These are phyloP conservation scores for Sarcophaga caerulescens DNA, from an alignment of 2,888 invertebrate species.

Conservation along the genomic window DNA sequence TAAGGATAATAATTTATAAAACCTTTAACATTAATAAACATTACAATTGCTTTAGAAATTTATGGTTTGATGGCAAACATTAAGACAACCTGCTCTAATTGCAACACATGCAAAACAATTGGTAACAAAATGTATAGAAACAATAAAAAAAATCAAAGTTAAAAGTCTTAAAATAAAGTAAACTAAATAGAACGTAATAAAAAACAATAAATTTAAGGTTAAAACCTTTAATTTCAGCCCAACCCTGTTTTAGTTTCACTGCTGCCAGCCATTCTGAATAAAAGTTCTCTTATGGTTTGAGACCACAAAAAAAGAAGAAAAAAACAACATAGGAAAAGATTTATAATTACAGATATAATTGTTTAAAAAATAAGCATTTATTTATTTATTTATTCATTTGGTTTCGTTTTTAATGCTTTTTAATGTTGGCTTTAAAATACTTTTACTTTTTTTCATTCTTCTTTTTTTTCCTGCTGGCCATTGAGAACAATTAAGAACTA, in stretches of 20 bases:
- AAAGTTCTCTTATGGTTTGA: neutral
- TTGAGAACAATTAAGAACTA: neutral
- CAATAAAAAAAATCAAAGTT: constrained; percentile 37
- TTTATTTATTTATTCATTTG: neutral
- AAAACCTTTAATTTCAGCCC: constrained; percentile 53
- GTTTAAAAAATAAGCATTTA: neutral
- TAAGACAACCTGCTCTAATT: constrained; percentile 54
- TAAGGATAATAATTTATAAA: constrained; percentile 53
- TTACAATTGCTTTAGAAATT: constrained; percentile 39
- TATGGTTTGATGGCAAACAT: neutral
- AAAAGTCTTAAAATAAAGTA: constrained; percentile 52
- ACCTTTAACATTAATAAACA: constrained; percentile 53
- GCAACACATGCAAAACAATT: constrained; percentile 40
- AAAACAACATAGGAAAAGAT: constrained; percentile 29
- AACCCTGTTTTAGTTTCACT: constrained; percentile 40
- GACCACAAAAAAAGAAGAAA: neutral
- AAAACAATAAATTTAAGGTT: constrained; percentile 57
- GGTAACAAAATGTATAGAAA: constrained; percentile 9
- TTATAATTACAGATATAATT: constrained; percentile 66
- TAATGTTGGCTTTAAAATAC: neutral
- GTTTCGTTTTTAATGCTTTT: neutral
- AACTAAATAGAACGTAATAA: constrained; percentile 49
- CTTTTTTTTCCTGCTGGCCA: neutral
- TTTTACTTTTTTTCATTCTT: constrained; percentile 28
- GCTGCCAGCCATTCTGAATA: neutral